These are phyloP conservation scores for Euschistus heros DNA, from an alignment of 1,140 invertebrate genomes.

Conservation along the genomic window DNA sequence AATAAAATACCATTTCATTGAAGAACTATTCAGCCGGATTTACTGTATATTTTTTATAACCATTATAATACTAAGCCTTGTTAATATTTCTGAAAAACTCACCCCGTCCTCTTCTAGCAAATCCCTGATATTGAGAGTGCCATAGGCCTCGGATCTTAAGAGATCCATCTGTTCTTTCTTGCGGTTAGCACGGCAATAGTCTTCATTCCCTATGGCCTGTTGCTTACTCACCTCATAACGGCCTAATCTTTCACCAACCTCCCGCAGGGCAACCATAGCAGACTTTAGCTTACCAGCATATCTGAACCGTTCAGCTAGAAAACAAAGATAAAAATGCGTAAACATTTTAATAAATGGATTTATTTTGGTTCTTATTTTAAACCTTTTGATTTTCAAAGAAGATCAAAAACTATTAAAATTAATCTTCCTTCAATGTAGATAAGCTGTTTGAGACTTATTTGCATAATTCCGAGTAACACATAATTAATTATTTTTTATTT, in stretches of 20 bases:
- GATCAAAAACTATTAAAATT: too few relatives aligned
- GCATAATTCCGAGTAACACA: too few relatives aligned
- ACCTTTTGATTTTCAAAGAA: too few relatives aligned
- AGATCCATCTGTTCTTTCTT: conserved; percentile 84
- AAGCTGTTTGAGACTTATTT: too few relatives aligned
- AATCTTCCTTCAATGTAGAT: too few relatives aligned
- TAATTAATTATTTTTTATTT: too few relatives aligned
- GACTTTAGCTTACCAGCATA: conserved; percentile 82
- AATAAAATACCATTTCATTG: too few relatives aligned
- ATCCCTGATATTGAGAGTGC: conserved; percentile 55
- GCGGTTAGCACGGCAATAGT: conserved; percentile 76
- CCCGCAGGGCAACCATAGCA: conserved; percentile 67
- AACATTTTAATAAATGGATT: too few relatives aligned
- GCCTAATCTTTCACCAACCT: conserved; percentile 77
- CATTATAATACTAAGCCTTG: too few relatives aligned
- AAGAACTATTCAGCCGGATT: too few relatives aligned
- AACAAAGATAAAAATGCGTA: conserved; percentile 25
- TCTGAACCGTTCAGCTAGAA: conserved; percentile 75
- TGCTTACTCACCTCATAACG: conserved; percentile 84
- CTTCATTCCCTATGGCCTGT: conserved; percentile 79
- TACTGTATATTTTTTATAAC: too few relatives aligned
- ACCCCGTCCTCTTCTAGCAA: conserved; percentile 71
- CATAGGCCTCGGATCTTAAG: conserved; percentile 57
- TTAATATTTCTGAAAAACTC: conserved; percentile 28
- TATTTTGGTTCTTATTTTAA: too few relatives aligned